Evolutionary conservation across 2,113 vertebrate species (phyloP), one percentile per base, ranked within the genome.

Genomic region (Todiramphus chloris): DNA sequence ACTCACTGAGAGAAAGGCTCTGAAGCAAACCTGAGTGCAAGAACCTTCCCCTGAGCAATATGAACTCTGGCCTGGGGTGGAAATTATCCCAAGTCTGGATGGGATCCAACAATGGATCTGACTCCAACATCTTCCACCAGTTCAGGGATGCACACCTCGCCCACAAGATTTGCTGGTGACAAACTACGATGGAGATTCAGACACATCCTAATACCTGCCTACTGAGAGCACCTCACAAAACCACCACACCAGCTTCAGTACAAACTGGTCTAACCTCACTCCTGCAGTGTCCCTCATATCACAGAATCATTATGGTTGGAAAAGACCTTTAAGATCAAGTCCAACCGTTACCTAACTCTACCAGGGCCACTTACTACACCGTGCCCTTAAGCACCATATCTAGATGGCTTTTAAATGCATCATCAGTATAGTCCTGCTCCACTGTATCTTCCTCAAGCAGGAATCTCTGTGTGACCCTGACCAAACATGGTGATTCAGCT

Each of bases 401-500:
- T 51, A 51, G 50, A 51, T 51, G 50, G 50, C 50, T 51, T 51
- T 51, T 24, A 51, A 51, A 51, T 51, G 50, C 50, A 25, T 14
- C 50, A 56, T 1, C 41, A 23, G 13, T 0, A 10, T 3, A 10
- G 4, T 41, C 33, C 56, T 31, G 30, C 3, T 17, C 37, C n/a
- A 50, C 8, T 8, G 58, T 37, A 50, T 31, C 41, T 16, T 48
- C 69, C 77, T 72, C 62, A 25, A 20, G 33, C 44, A 75, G 20
- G 37, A 68, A 41, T 3, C 53, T 39, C 37, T 44, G 18, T 2
- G 56, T 35, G 14, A 5, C 31, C 58, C 59, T 10, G 11, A 3
- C 2, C 28, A 46, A 67, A 37, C 0, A 0, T 0, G n/a, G 67
- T 9, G 44, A 35, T 19, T 50, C 55, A 53, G 58, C 33, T 13